Percentiles rank a stretch among this genome's conserved stretches.
Evolutionary conservation across 2,113 vertebrate species (phyloP).

Genomic region (Craseonycteris thonglongyai): DNA sequence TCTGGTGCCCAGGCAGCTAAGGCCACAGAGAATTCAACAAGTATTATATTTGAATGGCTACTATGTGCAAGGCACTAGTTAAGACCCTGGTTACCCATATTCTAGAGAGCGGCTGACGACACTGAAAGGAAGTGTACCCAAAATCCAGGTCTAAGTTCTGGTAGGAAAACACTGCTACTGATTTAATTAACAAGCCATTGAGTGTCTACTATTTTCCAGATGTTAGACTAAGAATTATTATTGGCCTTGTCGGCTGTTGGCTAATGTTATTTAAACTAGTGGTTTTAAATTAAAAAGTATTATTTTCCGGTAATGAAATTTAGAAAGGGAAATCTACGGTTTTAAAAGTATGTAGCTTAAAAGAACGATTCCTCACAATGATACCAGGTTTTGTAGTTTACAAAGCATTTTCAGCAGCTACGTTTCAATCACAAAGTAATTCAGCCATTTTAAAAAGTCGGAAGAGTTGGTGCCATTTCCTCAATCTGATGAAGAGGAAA

Average conservation of each 20-base stretch:
- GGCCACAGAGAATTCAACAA: neutral
- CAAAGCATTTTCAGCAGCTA: constrained; percentile 3
- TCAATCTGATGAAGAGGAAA: constrained; percentile 4
- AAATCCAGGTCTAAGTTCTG: neutral
- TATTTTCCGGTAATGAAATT: neutral
- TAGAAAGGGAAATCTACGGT: neutral
- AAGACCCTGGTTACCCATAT: neutral
- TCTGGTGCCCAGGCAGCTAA: neutral
- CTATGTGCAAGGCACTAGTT: neutral
- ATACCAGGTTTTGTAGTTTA: neutral
- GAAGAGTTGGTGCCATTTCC: neutral
- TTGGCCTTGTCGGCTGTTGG: neutral
- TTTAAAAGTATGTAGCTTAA: neutral
- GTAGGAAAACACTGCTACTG: neutral
- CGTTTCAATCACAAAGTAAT: neutral
- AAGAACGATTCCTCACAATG: neutral
- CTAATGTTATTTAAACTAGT: neutral
- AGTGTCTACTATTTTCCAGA: neutral
- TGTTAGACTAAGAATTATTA: neutral
- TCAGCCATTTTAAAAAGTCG: neutral
- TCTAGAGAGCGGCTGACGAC: neutral
- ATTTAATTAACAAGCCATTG: neutral
- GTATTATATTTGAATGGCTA: neutral
- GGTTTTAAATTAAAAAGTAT: neutral
- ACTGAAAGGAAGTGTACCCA: neutral